These are phyloP conservation scores for Aldabrachelys gigantea DNA, from an alignment of 2,113 vertebrate genomes.

Conservation along the genomic window DNA sequence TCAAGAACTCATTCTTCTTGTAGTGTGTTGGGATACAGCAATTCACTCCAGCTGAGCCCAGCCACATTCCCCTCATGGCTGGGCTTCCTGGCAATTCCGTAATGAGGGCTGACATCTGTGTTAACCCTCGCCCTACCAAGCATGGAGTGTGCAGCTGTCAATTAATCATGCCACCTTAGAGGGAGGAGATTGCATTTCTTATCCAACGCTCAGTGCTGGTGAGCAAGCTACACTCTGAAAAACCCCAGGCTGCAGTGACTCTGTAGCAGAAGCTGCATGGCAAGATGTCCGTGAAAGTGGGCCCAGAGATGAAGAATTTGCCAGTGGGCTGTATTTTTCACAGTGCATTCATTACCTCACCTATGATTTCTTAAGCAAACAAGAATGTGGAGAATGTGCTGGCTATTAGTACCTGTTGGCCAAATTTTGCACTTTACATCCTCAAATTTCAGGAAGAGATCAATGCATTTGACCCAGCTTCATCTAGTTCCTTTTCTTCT, in stretches of 20 bases:
- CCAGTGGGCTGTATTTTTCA: conserved; percentile 24
- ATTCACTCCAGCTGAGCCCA: background rate
- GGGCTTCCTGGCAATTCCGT: background rate
- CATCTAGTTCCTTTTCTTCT: background rate
- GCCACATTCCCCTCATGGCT: background rate
- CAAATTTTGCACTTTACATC: conserved; percentile 26
- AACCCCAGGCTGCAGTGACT: background rate
- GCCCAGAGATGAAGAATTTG: background rate
- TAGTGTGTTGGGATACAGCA: background rate
- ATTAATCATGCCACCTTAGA: background rate
- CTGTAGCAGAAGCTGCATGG: rapidly evolving
- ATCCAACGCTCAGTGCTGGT: background rate
- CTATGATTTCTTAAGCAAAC: background rate
- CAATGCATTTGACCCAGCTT: conserved; percentile 32
- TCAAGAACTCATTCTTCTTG: background rate
- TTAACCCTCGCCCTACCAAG: background rate
- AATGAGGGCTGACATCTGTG: no score
- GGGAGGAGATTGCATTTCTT: background rate
- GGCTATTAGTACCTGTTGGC: background rate
- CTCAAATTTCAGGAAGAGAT: background rate
- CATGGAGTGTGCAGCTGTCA: background rate
- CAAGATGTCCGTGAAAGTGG: rapidly evolving
- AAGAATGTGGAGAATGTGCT: conserved; percentile 20
- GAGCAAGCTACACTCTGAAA: background rate
- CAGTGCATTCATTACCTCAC: conserved; percentile 9